Evolutionary conservation across 2,888 invertebrate genomes (phyloP).

Genomic region (Phytoseiulus persimilis): DNA sequence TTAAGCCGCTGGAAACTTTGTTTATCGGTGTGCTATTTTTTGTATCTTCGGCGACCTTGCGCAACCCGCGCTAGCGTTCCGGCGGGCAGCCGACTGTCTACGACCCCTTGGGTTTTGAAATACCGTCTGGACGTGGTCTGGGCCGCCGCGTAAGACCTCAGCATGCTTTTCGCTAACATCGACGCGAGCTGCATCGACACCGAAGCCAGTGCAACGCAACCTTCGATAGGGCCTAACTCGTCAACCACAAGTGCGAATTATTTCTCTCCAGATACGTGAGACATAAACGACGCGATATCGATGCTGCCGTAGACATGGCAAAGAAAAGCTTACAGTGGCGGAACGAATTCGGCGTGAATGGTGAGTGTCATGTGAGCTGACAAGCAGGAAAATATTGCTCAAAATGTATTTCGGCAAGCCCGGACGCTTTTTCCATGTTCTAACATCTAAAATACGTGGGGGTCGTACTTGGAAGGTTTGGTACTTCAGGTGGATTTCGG

Average conservation of each 20-base stretch:
- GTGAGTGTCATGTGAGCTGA: constrained; percentile 49
- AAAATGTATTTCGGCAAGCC: background rate
- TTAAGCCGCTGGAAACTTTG: background rate
- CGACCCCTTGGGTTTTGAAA: background rate
- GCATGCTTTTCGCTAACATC: background rate
- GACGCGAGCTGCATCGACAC: background rate
- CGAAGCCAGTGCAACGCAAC: background rate
- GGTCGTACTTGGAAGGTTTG: background rate
- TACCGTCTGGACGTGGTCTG: background rate
- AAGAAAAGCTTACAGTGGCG: constrained; percentile 75
- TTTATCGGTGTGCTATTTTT: background rate
- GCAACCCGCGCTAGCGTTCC: background rate
- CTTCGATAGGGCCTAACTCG: background rate
- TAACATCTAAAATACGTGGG: background rate
- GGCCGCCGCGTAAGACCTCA: background rate
- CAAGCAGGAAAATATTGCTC: constrained; percentile 40
- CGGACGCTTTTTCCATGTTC: background rate
- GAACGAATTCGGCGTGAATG: constrained; percentile 65
- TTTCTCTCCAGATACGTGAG: constrained; percentile 57
- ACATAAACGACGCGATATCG: constrained; percentile 64
- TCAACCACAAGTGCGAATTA: background rate
- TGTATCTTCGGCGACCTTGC: background rate
- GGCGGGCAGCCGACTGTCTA: background rate
- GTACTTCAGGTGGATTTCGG: background rate
- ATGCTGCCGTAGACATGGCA: constrained; percentile 64